Base-by-base conservation (phyloP, 2,888 invertebrate species). In the Drosophila sordidula region DNA sequence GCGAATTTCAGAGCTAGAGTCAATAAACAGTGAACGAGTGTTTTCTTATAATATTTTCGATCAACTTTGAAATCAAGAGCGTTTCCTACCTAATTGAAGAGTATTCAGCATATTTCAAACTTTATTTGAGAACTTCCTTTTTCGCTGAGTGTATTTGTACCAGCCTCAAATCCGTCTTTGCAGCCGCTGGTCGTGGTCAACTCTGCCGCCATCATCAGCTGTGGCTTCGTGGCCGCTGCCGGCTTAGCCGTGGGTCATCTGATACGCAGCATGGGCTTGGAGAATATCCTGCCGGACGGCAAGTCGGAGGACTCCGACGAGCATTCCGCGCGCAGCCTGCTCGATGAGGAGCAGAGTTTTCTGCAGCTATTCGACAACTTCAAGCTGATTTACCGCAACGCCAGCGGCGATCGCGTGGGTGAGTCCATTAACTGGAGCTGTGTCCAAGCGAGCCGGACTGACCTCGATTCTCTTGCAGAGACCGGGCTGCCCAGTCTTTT, bases 401-500 rank as follows among this genome's bases (percentile, higher is more conserved):
- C 78, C 4, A 80, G 83, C 6, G 89, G 90, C 11, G 68, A 67
- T 29, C 71, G 79, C 36, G 80, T 86, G 38, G 90, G 90, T 90
- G 55, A 68, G 85, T 70, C 2, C 2, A 26, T 4, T 0, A 1
- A 1, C 22, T 9, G 1, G 6, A n/a, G 0, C 3, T 18, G 0
- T 6, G 3, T 26, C 3, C 6, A 11, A 32, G 16, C 5, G 3
- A 18, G 12, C 4, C 6, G 4, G 3, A 2, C 2, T 14, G 1
- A 14, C 1, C 6, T 2, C 0, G 2, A 29, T 5, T 44, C 0
- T 6, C 6, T 3, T 11, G 1, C 29, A 92, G 92, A 90, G 44
- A 89, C 90, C 6, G 74, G 74, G 3, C 52, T 92, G 22, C 64
- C 84, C 22, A 84, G 74, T 14, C 56, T 92, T 0, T 49, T 94